phyloP scores from a whole-genome alignment of 2,113 vertebrate genomes.

The Cygnus buccinator region DNA sequence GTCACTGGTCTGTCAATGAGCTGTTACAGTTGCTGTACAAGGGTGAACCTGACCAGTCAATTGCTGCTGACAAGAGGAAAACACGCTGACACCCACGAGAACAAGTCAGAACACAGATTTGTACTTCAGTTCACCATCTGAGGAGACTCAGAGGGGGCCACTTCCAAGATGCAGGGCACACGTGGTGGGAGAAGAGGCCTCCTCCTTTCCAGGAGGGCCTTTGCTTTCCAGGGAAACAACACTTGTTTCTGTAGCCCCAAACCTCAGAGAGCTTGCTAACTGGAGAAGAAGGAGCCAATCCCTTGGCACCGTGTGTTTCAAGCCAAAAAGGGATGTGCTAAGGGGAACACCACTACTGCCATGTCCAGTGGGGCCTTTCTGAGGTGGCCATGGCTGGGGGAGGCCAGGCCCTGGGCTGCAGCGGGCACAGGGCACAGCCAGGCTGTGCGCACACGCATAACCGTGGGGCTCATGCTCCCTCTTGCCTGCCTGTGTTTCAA shows the following conservation, averaged over 20 bases:
- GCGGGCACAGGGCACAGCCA: too few relatives aligned
- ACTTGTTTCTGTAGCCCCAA: not conserved
- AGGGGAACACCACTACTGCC: not conserved
- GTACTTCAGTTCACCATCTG: constrained; percentile 85
- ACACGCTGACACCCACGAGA: constrained; percentile 90
- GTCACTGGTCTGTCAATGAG: constrained; percentile 99
- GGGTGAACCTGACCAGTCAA: constrained; percentile 91
- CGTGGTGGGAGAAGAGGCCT: constrained; percentile 33
- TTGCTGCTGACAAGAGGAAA: constrained; percentile 95
- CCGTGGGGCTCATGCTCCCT: not conserved
- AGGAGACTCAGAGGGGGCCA: constrained; percentile 80
- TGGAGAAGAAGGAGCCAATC: not conserved
- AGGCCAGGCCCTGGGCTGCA: not conserved
- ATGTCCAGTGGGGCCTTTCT: not conserved
- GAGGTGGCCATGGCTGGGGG: not conserved
- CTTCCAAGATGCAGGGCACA: constrained; percentile 77
- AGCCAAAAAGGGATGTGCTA: accelerated
- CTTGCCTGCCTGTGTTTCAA: not conserved
- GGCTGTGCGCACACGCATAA: too few relatives aligned
- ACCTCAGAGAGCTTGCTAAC: not conserved
- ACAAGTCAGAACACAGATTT: constrained; percentile 96
- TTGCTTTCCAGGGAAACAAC: not conserved
- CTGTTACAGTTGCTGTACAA: constrained; percentile 88
- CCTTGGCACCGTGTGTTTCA: accelerated
- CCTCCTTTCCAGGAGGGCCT: not conserved